Conservation (phyloP, 2,797 vertebrate genomes). For the Hozukius guyotensis region DNA sequence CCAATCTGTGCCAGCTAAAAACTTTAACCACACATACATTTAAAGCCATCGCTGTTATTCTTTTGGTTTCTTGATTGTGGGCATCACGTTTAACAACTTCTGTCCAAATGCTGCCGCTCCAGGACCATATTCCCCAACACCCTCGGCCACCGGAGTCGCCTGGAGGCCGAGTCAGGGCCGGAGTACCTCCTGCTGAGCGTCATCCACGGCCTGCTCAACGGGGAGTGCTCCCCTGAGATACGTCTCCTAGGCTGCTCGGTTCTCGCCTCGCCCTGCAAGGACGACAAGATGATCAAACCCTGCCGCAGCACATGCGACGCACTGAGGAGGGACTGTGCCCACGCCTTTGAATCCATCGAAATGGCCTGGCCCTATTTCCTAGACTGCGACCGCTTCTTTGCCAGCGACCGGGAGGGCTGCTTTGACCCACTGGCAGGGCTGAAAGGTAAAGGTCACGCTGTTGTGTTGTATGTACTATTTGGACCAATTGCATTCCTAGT, state of each 20-base stretch:
- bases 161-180: constrained; percentile 88
- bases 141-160: constrained; percentile 85
- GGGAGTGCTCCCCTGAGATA: constrained; percentile 94
- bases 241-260: constrained; percentile 93
- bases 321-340: constrained; percentile 85
- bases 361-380: constrained; percentile 99
- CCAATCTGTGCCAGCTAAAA: neutral
- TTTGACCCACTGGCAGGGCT: constrained; percentile 89
- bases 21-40: neutral
- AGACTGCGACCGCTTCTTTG: constrained; percentile 93
- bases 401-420: constrained; percentile 89
- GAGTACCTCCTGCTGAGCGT: constrained; percentile 95
- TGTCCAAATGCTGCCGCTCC: constrained; percentile 21
- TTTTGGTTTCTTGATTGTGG: neutral
- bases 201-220: constrained; percentile 90
- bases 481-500: neutral
- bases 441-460: constrained; percentile 80
- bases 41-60: neutral
- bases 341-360: constrained; percentile 91
- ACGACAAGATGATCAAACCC: constrained; percentile 83
- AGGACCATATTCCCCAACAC: constrained; percentile 90
- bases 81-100: neutral
- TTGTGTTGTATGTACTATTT: neutral
- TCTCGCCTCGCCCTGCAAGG: constrained; percentile 88
- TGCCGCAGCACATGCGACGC: constrained; percentile 90